A percentile compares a stretch with the other conserved stretches of the same genome.
Evolutionary conservation across 2,797 vertebrate species (phyloP).

Genomic region (Lateolabrax maculatus): DNA sequence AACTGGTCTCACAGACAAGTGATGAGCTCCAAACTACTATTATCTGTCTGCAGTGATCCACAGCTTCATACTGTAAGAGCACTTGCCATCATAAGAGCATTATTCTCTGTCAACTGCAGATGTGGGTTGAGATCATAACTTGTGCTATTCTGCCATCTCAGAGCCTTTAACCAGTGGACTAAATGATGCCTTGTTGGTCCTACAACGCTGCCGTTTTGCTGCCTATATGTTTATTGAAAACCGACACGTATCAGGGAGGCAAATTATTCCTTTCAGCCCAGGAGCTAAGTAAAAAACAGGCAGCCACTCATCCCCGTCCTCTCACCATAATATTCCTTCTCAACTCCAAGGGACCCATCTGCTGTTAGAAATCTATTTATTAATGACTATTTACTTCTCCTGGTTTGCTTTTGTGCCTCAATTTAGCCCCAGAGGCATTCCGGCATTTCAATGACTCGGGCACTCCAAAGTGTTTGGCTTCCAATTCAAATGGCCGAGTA

Average conservation of each 20-base stretch:
- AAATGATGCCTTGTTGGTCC: conserved; percentile 21
- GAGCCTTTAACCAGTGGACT: conserved; percentile 21
- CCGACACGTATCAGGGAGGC: conserved; percentile 20
- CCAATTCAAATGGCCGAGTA: conserved; percentile 53
- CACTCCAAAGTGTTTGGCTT: conserved; percentile 52
- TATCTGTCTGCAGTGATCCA: conserved; percentile 45
- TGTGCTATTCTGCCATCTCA: conserved; percentile 18
- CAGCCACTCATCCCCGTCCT: conserved; percentile 15
- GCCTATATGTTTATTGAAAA: conserved; percentile 38
- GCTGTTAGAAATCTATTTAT: conserved; percentile 75
- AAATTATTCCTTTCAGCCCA: conserved; percentile 32
- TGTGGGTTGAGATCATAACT: conserved; percentile 29
- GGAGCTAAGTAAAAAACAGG: conserved; percentile 39
- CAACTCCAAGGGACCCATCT: conserved; percentile 72
- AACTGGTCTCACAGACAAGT: conserved; percentile 35
- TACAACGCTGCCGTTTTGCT: neutral
- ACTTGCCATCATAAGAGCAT: conserved; percentile 35
- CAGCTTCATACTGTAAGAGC: conserved; percentile 44
- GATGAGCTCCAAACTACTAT: conserved; percentile 46
- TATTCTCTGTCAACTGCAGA: conserved; percentile 41
- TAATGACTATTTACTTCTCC: conserved; percentile 67
- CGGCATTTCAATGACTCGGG: conserved; percentile 55
- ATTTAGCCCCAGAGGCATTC: conserved; percentile 54
- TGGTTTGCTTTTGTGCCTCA: conserved; percentile 65
- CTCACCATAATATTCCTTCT: conserved; percentile 35